Evolutionary conservation across 92 coral and sea anemone genomes (phyloP).

Genomic region (Metridium senile): DNA sequence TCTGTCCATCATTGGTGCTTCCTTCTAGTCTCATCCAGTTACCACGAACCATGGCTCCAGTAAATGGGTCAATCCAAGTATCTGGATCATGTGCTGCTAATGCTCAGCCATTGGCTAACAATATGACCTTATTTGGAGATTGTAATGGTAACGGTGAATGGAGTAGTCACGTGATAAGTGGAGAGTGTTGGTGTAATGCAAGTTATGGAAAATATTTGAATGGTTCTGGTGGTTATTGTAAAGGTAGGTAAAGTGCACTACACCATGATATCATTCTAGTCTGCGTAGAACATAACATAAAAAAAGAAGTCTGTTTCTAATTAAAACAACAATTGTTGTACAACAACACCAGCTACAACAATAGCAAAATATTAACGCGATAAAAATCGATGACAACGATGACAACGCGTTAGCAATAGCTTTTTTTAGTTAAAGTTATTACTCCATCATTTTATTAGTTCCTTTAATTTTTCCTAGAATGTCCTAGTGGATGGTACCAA

Average conservation of each 20-base stretch:
- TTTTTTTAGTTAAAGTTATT: too few relatives aligned
- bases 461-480: slow-evolving; percentile 24
- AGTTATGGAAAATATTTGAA: slow-evolving; percentile 43
- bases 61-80: slow-evolving; percentile 40
- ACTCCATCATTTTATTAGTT: too few relatives aligned
- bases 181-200: slow-evolving; percentile 57
- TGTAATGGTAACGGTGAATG: slow-evolving; percentile 64
- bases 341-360: too few relatives aligned
- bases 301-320: too few relatives aligned
- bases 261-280: background rate
- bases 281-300: too few relatives aligned
- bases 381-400: too few relatives aligned
- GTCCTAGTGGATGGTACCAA: slow-evolving; percentile 52
- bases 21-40: slow-evolving; percentile 43
- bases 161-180: slow-evolving; percentile 26
- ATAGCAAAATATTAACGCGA: too few relatives aligned
- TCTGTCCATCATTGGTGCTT: slow-evolving; percentile 48
- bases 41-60: slow-evolving; percentile 61
- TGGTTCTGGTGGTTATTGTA: slow-evolving; percentile 34
- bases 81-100: slow-evolving; percentile 45
- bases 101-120: slow-evolving; percentile 41
- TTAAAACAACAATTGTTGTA: too few relatives aligned
- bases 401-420: too few relatives aligned
- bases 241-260: background rate
- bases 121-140: slow-evolving; percentile 43